phyloP scores from a whole-genome alignment of 2,113 vertebrate species.

The Diadophis punctatus region DNA sequence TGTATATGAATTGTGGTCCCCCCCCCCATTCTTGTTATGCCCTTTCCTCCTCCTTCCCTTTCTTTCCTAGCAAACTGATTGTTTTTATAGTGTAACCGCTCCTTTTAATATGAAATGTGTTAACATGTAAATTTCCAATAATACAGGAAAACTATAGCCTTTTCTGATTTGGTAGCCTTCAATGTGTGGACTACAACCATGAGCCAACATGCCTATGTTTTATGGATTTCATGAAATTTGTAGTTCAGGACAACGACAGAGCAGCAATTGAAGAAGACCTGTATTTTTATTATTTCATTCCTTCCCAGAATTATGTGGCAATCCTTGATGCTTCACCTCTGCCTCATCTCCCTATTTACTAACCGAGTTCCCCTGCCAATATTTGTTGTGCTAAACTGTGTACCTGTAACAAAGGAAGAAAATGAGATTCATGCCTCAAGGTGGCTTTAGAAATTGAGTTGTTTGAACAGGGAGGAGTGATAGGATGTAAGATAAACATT shows the following conservation, averaged over 20 bases:
- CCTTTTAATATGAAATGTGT: background rate
- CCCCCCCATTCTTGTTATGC: background rate
- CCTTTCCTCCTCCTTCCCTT: too few relatives aligned
- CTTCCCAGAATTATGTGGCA: background rate
- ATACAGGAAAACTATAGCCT: background rate
- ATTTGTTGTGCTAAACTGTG: background rate
- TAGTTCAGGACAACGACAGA: background rate
- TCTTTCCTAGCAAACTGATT: background rate
- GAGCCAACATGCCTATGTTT: background rate
- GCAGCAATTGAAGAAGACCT: background rate
- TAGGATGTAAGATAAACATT: conserved; percentile 13
- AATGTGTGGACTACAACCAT: background rate
- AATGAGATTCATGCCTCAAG: conserved; percentile 1
- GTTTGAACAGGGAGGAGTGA: conserved; percentile 32
- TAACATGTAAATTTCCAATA: background rate
- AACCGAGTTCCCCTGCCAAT: background rate
- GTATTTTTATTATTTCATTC: background rate
- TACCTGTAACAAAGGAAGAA: background rate
- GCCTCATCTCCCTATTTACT: background rate
- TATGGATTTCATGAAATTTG: background rate
- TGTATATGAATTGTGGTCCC: background rate
- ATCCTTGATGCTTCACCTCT: background rate
- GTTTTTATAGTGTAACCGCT: background rate
- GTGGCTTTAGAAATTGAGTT: conserved; percentile 19
- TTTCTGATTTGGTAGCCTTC: background rate